Percentiles rank a stretch among this genome's conserved stretches.
Evolutionary conservation across 2,113 vertebrate species (phyloP).

Genomic region (Notothenia rossii): DNA sequence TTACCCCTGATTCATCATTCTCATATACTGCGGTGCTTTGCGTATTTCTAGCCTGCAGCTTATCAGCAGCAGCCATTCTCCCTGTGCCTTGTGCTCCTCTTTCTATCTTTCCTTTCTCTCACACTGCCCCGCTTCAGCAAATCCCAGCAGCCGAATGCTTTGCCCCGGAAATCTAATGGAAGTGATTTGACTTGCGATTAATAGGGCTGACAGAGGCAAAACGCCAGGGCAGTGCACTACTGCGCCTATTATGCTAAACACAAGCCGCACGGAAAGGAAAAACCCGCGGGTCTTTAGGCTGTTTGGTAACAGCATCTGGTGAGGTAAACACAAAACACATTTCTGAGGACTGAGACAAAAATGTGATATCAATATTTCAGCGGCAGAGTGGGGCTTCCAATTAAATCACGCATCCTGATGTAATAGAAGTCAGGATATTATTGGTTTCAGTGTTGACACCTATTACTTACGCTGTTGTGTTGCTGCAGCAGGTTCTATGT

Average conservation of each 20-base stretch:
- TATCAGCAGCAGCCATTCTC: constrained; percentile 77
- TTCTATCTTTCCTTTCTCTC: constrained; percentile 51
- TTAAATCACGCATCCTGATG: constrained; percentile 46
- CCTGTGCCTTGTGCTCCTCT: constrained; percentile 52
- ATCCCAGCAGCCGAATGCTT: constrained; percentile 79
- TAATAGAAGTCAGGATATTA: constrained; percentile 56
- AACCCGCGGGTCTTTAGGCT: constrained; percentile 35
- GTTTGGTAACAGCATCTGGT: constrained; percentile 62
- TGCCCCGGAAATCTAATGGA: constrained; percentile 80
- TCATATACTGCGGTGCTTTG: constrained; percentile 75
- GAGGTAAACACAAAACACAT: constrained; percentile 63
- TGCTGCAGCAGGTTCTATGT: constrained; percentile 24
- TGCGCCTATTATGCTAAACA: constrained; percentile 73
- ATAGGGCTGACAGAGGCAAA: constrained; percentile 75
- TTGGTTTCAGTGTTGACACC: constrained; percentile 47
- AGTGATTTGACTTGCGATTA: constrained; percentile 84
- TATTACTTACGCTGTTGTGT: constrained; percentile 50
- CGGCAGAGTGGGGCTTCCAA: constrained; percentile 40
- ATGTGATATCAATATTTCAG: constrained; percentile 63
- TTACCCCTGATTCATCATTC: constrained; percentile 85
- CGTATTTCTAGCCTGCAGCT: constrained; percentile 75
- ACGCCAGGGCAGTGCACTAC: constrained; percentile 60
- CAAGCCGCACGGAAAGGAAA: constrained; percentile 48
- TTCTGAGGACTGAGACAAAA: constrained; percentile 55
- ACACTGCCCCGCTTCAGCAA: constrained; percentile 78